Evolutionary conservation across 2,797 vertebrate genomes (phyloP).

Genomic region (Pseudopleuronectes americanus): DNA sequence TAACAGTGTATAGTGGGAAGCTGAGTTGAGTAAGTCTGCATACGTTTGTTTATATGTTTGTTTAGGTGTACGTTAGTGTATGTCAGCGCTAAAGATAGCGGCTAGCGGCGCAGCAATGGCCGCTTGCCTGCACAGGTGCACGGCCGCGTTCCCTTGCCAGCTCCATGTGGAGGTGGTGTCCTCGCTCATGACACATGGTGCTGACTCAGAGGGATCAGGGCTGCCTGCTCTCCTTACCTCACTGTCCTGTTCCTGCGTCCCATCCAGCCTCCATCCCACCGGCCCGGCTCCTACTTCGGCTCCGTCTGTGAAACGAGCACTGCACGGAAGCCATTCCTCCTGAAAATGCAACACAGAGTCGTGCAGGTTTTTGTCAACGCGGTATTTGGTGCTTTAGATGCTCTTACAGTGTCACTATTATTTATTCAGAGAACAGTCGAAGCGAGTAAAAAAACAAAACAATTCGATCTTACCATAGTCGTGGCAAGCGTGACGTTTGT

Average conservation of each 20-base stretch:
- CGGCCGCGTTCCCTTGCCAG: conserved; percentile 75
- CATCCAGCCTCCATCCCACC: conserved; percentile 29
- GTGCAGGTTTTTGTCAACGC: conserved; percentile 8
- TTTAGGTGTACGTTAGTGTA: conserved; percentile 21
- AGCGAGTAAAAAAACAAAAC: conserved; percentile 19
- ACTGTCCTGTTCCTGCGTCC: conserved; percentile 44
- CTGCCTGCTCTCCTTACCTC: conserved; percentile 40
- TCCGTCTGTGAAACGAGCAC: conserved; percentile 26
- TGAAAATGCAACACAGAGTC: conserved; percentile 24
- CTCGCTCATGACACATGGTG: conserved; percentile 74
- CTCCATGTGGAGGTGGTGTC: conserved; percentile 78
- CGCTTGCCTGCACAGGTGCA: conserved; percentile 77
- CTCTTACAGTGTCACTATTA: conserved; percentile 19
- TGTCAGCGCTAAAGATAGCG: conserved; percentile 61
- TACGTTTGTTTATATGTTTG: conserved; percentile 38
- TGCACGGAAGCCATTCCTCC: conserved; percentile 16
- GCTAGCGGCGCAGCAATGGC: conserved; percentile 44
- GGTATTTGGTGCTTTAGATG: background rate
- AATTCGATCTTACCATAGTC: conserved; percentile 15
- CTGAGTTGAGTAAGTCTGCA: conserved; percentile 16
- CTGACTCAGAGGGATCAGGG: conserved; percentile 78
- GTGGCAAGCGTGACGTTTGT: background rate
- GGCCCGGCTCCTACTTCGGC: conserved; percentile 35
- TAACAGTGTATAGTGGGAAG: conserved; percentile 3
- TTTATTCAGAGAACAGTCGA: conserved; percentile 22